A percentile compares a stretch with the other conserved stretches of the same genome.
Conservation (phyloP, 2,888 invertebrate genomes). For the Venusia cambrica region DNA sequence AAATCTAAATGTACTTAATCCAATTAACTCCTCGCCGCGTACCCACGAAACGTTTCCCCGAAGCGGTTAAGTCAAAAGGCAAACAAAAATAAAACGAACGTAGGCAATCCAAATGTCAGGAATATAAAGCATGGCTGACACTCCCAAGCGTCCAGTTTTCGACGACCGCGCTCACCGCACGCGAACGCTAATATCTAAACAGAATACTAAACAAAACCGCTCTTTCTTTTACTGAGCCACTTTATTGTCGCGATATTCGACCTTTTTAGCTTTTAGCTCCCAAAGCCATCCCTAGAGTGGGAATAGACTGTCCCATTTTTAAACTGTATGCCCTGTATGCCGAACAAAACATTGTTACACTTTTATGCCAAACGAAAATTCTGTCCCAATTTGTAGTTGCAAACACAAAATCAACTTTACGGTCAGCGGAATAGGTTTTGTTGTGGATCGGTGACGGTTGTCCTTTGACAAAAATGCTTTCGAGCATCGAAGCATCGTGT, state of each 20-base stretch:
- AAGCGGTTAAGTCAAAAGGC: slow-evolving; percentile 13
- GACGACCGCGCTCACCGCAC: slow-evolving; percentile 23
- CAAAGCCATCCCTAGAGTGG: slow-evolving; percentile 30
- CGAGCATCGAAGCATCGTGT: slow-evolving; percentile 40
- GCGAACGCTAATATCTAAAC: slow-evolving; percentile 27
- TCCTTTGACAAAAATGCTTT: slow-evolving; percentile 48
- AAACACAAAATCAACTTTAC: slow-evolving; percentile 19
- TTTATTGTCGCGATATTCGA: slow-evolving; percentile 30
- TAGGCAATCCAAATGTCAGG: slow-evolving; percentile 29
- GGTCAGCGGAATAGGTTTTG: slow-evolving; percentile 14
- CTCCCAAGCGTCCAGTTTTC: slow-evolving; percentile 26
- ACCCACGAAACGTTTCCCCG: slow-evolving; percentile 2
- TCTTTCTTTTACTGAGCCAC: slow-evolving; percentile 21
- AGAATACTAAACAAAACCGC: slow-evolving; percentile 29
- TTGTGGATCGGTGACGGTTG: slow-evolving; percentile 20
- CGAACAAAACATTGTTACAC: slow-evolving; percentile 45
- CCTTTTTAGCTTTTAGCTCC: slow-evolving; percentile 27
- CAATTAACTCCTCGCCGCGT: too few species aligned
- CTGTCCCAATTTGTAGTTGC: slow-evolving; percentile 37
- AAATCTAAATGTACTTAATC: too few species aligned
- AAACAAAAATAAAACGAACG: slow-evolving; percentile 18
- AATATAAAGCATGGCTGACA: slow-evolving; percentile 30
- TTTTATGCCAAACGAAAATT: slow-evolving; percentile 41
- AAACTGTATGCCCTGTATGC: slow-evolving; percentile 30
- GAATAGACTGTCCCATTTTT: slow-evolving; percentile 31